These are phyloP conservation scores for Andrena haemorrhoa DNA, from an alignment of 2,888 invertebrate species.

Conservation along the genomic window DNA sequence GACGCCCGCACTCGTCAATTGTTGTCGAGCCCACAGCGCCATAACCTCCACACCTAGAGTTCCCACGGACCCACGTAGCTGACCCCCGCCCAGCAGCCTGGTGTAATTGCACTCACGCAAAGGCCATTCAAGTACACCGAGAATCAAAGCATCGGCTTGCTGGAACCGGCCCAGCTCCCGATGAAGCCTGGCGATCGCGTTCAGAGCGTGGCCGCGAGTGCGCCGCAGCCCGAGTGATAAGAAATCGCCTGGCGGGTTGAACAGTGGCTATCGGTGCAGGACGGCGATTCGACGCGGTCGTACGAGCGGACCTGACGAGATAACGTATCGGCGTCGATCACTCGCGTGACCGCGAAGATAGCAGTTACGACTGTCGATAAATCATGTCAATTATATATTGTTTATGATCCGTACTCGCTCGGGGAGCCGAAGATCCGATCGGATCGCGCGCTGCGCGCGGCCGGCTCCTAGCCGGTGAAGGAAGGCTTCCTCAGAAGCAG, in stretches of 20 bases:
- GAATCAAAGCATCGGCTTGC: constrained; percentile 7
- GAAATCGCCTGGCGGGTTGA: constrained; percentile 18
- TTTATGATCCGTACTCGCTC: constrained; percentile 77
- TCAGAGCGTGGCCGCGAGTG: not conserved
- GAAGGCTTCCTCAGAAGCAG: constrained; percentile 55
- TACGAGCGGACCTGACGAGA: constrained; percentile 40
- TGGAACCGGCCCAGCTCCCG: constrained; percentile 21
- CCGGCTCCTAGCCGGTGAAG: constrained; percentile 46
- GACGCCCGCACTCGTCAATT: too few species aligned
- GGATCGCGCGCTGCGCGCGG: constrained; percentile 31
- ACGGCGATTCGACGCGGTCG: constrained; percentile 6
- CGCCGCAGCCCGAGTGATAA: not conserved
- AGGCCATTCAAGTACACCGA: not conserved
- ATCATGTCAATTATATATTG: constrained; percentile 83
- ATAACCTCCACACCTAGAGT: not conserved
- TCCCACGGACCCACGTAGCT: not conserved
- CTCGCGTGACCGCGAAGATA: constrained; percentile 70
- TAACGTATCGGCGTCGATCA: constrained; percentile 64
- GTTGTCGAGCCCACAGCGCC: too few species aligned
- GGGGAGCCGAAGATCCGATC: constrained; percentile 55
- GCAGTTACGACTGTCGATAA: constrained; percentile 64
- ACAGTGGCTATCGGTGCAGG: not conserved
- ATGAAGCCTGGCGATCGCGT: not conserved
- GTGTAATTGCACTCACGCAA: constrained; percentile 35
- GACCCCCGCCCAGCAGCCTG: not conserved